A percentile compares a stretch with the other conserved stretches of the same genome.
These are phyloP conservation scores for Calosoma granatense DNA, from an alignment of 1,140 invertebrate species.

Conservation along the genomic window DNA sequence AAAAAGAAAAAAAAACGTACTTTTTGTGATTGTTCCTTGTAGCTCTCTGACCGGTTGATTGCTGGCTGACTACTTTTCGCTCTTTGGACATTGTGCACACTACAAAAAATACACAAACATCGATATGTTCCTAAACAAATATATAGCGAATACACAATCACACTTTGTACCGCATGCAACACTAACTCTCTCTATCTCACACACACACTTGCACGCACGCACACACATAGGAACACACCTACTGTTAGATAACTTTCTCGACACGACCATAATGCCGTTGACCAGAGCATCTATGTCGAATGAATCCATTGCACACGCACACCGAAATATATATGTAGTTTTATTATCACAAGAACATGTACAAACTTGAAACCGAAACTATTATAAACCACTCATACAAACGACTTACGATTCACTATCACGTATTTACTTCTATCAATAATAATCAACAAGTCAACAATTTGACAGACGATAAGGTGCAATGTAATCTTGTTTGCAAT, in stretches of 20 bases:
- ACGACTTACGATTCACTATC: background rate
- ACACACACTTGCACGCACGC: background rate
- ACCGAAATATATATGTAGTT: background rate
- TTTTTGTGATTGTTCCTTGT: constrained; percentile 34
- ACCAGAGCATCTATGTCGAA: background rate
- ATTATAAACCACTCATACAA: background rate
- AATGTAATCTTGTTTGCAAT: background rate
- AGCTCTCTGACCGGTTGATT: constrained; percentile 35
- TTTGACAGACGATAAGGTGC: background rate
- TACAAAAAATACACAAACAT: background rate
- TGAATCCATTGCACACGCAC: background rate
- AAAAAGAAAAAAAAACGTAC: constrained; percentile 18
- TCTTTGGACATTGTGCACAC: background rate
- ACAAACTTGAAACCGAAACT: background rate
- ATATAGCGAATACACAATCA: background rate
- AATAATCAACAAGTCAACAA: background rate
- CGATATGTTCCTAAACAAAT: constrained; percentile 20
- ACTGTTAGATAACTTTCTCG: background rate
- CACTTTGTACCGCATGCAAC: background rate
- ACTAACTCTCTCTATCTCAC: no score
- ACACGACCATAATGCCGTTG: background rate
- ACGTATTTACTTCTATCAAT: background rate
- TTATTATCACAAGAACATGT: no score
- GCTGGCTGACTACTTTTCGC: constrained; percentile 15
- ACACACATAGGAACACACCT: background rate